Percentiles rank a stretch among this genome's conserved stretches.
Conservation (phyloP, 2,888 invertebrate genomes). For the Cerastis leucographa region DNA sequence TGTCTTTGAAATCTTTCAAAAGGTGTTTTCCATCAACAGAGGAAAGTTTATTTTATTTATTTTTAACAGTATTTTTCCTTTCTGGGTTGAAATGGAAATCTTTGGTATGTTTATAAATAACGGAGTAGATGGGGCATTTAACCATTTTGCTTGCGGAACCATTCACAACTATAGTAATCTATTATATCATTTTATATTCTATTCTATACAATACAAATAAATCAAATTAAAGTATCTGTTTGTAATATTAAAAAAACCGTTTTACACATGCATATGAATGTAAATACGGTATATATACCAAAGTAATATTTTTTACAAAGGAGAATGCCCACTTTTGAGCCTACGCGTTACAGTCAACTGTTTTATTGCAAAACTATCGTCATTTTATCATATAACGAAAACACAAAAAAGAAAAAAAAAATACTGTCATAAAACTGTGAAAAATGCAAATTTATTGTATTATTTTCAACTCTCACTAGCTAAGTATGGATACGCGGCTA, state of each 20-base stretch:
- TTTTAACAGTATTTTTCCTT: constrained; percentile 26
- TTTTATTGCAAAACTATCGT: constrained; percentile 1
- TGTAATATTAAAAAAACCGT: no score
- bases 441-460: no score
- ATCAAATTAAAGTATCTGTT: no score
- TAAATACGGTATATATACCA: no score
- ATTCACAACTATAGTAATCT: background rate
- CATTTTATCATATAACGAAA: constrained; percentile 1
- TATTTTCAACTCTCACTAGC: constrained; percentile 1
- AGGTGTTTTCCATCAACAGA: constrained; percentile 33
- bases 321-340: no score
- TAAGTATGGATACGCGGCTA: constrained; percentile 5
- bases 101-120: background rate
- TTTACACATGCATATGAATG: no score
- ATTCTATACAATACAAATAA: no score
- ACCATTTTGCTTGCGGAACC: background rate
- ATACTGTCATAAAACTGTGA: background rate
- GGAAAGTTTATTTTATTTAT: constrained; percentile 36
- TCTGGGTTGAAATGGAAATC: background rate
- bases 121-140: background rate
- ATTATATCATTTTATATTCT: no score
- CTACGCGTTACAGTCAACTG: no score
- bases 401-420: background rate
- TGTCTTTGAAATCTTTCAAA: constrained; percentile 30
- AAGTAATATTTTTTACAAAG: no score